These are phyloP conservation scores for Manduca sexta DNA, from an alignment of 1,140 invertebrate species.

Conservation along the genomic window DNA sequence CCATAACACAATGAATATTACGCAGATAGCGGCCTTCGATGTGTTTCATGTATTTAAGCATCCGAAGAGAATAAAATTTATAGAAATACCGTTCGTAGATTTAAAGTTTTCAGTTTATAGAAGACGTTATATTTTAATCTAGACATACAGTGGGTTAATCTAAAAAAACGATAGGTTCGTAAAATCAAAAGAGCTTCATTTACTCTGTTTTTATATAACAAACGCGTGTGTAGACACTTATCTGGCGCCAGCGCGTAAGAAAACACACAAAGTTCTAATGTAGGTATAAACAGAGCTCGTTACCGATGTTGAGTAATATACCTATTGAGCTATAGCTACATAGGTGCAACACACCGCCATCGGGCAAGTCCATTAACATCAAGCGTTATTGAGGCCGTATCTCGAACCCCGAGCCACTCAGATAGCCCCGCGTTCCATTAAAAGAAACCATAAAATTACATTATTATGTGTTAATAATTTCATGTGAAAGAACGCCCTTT, in stretches of 20 bases:
- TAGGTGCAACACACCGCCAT: constrained; percentile 22
- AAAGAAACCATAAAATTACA: constrained; percentile 67
- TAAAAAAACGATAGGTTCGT: too few species aligned
- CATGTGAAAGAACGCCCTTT: constrained; percentile 45
- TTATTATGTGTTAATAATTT: constrained; percentile 72
- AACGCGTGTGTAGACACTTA: not conserved
- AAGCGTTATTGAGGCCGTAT: constrained; percentile 55
- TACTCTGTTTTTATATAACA: not conserved
- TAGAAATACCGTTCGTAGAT: too few species aligned
- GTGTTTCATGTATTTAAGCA: too few species aligned
- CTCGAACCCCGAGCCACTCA: constrained; percentile 42
- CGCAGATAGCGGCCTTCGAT: not conserved
- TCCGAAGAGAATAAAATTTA: too few species aligned
- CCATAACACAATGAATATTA: not conserved
- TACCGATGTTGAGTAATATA: not conserved
- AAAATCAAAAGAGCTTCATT: too few species aligned
- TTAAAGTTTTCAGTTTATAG: too few species aligned
- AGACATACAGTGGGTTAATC: too few species aligned
- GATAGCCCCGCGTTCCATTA: constrained; percentile 63
- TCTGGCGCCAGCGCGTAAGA: not conserved
- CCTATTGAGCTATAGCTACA: not conserved
- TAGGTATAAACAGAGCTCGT: not conserved
- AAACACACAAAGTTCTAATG: not conserved
- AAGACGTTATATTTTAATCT: too few species aligned
- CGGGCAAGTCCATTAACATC: constrained; percentile 54